Base-by-base conservation (phyloP, 2,888 invertebrate genomes). In the Meteorus cinctellus region DNA sequence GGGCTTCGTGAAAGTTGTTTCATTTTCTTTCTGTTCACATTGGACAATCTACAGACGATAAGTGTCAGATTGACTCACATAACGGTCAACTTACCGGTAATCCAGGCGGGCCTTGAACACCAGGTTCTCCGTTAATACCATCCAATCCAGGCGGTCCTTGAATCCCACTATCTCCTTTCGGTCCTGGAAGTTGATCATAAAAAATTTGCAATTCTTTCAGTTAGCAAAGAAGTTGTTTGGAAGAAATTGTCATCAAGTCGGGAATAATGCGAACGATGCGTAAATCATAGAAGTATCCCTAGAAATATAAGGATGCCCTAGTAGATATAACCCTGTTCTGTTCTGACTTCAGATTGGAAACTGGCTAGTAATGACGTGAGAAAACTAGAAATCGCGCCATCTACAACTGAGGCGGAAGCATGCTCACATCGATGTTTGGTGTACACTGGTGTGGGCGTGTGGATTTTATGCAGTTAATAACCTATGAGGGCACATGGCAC, bases 31-130 rank as follows among this genome's bases (percentile, higher is more conserved):
- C 2, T 34, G 1, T 34, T 34, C 8, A 34, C 5, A 34, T 1
- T 34, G 34, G 8, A 34, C 4, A 34, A 34, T 34, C 34, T 8
- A 34, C 8, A 8, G 4, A 8, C 8, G 12, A 12, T 12, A 12
- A 12, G 8, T 8, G 1, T 41, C 8, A 41, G 16, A n/a, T 48
- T 6, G n/a, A n/a, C n/a, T 16, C 4, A 1, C n/a, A 19, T 55
- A 19, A 48, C 5, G n/a, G n/a, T 19, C 1, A 55, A 89, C 93
- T 91, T 87, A 95, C 95, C 82, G 95, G 95, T 87, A 94, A 92
- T 81, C 96, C 96, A 34, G 96, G 96, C 16, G 96, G 96, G 75
- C 96, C 97, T 89, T 96, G 96, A 81, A 96, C 94, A 79, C 97
- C 97, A n/a, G 94, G 90, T 83, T 94, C 94, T 8, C 96, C 96